Conservation (phyloP, 2,888 invertebrate genomes). For the Cataglyphis altisquamis region DNA sequence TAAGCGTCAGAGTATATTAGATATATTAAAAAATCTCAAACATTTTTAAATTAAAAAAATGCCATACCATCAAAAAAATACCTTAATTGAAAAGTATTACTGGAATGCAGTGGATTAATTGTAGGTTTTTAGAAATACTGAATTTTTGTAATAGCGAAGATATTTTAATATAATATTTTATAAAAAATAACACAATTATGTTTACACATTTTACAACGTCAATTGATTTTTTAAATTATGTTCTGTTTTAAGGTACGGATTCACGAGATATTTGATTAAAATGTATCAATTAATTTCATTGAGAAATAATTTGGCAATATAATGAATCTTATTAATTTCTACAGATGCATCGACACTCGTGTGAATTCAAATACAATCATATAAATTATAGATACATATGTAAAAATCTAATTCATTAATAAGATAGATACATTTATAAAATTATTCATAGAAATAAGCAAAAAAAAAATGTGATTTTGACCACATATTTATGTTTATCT, state of each 20-base stretch:
- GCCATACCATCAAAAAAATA: not conserved
- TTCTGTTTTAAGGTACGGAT: not conserved
- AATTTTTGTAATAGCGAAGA: not conserved
- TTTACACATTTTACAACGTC: not conserved
- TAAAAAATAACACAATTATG: not conserved
- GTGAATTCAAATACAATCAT: not conserved
- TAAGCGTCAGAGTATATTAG: not conserved
- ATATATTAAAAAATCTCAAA: not conserved
- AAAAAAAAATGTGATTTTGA: not conserved
- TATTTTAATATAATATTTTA: not conserved
- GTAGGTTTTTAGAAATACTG: not conserved
- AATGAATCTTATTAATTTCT: not conserved
- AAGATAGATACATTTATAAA: constrained; percentile 1
- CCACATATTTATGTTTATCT: not conserved
- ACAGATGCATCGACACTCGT: not conserved
- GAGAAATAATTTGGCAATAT: constrained; percentile 11
- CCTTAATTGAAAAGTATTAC: not conserved
- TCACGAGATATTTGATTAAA: constrained; percentile 6
- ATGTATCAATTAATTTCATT: constrained; percentile 1
- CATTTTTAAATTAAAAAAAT: not conserved
- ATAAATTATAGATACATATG: not conserved
- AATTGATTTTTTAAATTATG: not conserved
- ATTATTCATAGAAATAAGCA: not conserved
- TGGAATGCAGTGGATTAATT: not conserved
- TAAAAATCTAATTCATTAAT: constrained; percentile 3